A percentile compares a stretch with the other conserved stretches of the same genome.
Evolutionary conservation across 1,140 invertebrate species (phyloP).

Genomic region (Acromyrmex heyeri): DNA sequence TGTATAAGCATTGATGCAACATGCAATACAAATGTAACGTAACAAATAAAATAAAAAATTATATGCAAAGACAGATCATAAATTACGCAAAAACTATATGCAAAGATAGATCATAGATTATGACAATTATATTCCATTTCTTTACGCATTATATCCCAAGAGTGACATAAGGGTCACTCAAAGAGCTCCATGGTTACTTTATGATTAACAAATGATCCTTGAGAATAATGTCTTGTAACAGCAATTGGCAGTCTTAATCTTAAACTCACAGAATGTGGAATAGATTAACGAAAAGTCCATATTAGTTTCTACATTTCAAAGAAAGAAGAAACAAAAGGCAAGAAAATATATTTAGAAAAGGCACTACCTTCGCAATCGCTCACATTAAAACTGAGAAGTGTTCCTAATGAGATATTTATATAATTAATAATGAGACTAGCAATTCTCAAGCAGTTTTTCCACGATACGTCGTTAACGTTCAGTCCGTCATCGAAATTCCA

Average conservation of each 20-base stretch:
- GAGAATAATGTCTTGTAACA: neutral
- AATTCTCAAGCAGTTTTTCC: neutral
- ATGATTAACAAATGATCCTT: neutral
- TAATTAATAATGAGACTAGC: neutral
- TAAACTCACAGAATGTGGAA: neutral
- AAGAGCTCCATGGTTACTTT: neutral
- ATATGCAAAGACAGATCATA: too few species aligned
- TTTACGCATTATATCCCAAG: neutral
- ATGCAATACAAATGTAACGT: too few species aligned
- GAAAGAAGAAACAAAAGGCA: neutral
- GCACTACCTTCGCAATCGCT: neutral
- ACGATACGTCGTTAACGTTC: neutral
- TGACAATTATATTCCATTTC: neutral
- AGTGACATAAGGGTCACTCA: neutral
- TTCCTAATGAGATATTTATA: neutral
- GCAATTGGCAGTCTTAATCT: neutral
- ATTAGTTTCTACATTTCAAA: neutral
- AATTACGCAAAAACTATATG: too few species aligned
- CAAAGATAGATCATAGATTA: neutral
- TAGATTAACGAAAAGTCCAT: neutral
- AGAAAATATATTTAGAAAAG: neutral
- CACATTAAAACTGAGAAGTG: neutral
- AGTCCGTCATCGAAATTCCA: neutral
- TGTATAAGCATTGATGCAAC: too few species aligned
- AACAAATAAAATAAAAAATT: too few species aligned